Conservation (phyloP, 2,113 vertebrate species). For the Sander lucioperca region DNA sequence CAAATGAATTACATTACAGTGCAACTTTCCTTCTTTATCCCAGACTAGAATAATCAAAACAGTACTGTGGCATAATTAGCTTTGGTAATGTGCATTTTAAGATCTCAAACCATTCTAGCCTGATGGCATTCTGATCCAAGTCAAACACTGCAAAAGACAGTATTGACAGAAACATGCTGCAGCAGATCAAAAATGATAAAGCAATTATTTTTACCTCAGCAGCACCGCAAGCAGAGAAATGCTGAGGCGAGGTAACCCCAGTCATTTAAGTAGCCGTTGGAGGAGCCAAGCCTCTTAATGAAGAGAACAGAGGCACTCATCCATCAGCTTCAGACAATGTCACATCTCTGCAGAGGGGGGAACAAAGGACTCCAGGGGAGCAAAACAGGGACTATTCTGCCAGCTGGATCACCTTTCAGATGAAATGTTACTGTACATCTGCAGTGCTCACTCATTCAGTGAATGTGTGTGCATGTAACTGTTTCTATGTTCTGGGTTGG, state of each 20-base stretch:
- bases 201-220: slow-evolving; percentile 6
- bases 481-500: background rate
- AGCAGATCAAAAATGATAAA: slow-evolving; percentile 24
- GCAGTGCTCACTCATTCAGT: background rate
- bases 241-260: slow-evolving; percentile 21
- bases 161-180: slow-evolving; percentile 21
- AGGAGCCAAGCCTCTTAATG: slow-evolving; percentile 50
- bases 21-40: slow-evolving; percentile 4
- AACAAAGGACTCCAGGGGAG: slow-evolving; percentile 21
- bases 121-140: background rate
- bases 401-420: slow-evolving; percentile 20
- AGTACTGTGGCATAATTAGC: slow-evolving; percentile 12
- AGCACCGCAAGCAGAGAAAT: slow-evolving; percentile 18
- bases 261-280: slow-evolving; percentile 49
- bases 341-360: slow-evolving; percentile 21
- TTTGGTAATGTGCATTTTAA: slow-evolving; percentile 20
- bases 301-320: slow-evolving; percentile 55
- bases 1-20: background rate
- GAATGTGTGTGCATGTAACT: background rate
- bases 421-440: background rate
- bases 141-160: slow-evolving; percentile 17
- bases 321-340: slow-evolving; percentile 52
- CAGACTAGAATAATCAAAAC: slow-evolving; percentile 5
- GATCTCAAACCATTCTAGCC: slow-evolving; percentile 2
- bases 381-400: background rate